phyloP scores from a whole-genome alignment of 53 echinoderm and acorn worm species.

The Apostichopus leukothele region DNA sequence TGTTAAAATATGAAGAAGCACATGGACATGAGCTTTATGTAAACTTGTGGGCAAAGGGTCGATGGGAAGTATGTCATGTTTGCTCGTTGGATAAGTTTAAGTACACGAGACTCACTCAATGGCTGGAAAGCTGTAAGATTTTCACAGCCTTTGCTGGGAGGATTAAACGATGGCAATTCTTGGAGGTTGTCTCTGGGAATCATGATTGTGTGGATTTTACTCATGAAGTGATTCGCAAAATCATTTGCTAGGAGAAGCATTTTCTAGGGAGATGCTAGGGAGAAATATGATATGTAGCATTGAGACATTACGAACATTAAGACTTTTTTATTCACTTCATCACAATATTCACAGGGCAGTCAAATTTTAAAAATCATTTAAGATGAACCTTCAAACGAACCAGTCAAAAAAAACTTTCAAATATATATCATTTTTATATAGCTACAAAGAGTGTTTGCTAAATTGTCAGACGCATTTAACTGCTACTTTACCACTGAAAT shows the following conservation, averaged over 20 bases:
- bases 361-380: no score
- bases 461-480: no score
- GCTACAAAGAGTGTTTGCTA: no score
- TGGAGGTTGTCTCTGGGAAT: constrained; percentile 13
- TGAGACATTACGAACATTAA: no score
- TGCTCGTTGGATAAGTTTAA: background rate
- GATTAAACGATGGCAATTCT: constrained; percentile 2
- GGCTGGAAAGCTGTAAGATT: background rate
- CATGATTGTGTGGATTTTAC: constrained; percentile 18
- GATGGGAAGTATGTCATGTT: background rate
- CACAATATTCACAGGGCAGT: no score
- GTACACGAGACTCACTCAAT: background rate
- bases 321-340: no score
- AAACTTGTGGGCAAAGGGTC: constrained; percentile 1
- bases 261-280: no score
- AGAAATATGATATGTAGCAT: no score
- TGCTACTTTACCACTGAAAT: no score
- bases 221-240: constrained; percentile 14
- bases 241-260: background rate
- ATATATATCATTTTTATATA: no score
- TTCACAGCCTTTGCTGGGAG: constrained; percentile 10
- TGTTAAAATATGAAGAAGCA: constrained; percentile 16
- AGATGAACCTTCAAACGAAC: no score
- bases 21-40: constrained; percentile 2
- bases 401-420: no score